These are phyloP conservation scores for Leptoclinus maculatus DNA, from an alignment of 2,797 vertebrate species.

Conservation along the genomic window DNA sequence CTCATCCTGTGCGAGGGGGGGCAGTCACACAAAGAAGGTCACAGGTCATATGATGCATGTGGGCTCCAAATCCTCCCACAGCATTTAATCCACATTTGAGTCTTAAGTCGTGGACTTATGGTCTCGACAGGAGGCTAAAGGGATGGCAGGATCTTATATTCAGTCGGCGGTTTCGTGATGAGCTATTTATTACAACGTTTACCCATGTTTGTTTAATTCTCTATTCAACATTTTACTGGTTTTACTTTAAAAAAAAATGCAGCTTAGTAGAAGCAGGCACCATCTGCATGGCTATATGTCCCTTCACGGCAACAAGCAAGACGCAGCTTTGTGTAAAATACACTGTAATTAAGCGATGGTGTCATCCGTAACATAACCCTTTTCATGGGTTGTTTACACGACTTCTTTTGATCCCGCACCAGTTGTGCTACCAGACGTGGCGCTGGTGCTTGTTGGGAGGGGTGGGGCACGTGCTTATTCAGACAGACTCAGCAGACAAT, in stretches of 20 bases:
- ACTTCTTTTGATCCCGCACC: conserved; percentile 61
- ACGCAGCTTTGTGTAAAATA: conserved; percentile 41
- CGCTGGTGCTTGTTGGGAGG: conserved; percentile 36
- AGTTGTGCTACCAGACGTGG: conserved; percentile 46
- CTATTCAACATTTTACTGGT: conserved; percentile 17
- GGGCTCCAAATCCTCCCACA: conserved; percentile 38
- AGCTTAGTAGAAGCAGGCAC: conserved; percentile 25
- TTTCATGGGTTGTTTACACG: conserved; percentile 72
- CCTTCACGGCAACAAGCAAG: conserved; percentile 19
- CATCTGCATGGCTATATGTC: conserved; percentile 18
- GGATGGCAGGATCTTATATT: neutral
- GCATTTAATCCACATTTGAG: conserved; percentile 35
- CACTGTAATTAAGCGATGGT: conserved; percentile 67
- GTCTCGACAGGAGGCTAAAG: conserved; percentile 8
- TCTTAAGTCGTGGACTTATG: conserved; percentile 12
- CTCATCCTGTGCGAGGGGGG: neutral
- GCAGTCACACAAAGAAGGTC: conserved; percentile 47
- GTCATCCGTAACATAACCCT: conserved; percentile 68
- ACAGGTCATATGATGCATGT: conserved; percentile 54
- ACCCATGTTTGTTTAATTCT: conserved; percentile 13
- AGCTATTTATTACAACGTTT: neutral
- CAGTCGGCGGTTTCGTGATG: neutral
- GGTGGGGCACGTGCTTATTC: conserved; percentile 61
- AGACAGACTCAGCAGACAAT: conserved; percentile 50
- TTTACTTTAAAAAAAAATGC: conserved; percentile 12